Evolutionary conservation across 2,888 invertebrate genomes (phyloP), one percentile per base, ranked within the genome.

Genomic region (Syritta pipiens): DNA sequence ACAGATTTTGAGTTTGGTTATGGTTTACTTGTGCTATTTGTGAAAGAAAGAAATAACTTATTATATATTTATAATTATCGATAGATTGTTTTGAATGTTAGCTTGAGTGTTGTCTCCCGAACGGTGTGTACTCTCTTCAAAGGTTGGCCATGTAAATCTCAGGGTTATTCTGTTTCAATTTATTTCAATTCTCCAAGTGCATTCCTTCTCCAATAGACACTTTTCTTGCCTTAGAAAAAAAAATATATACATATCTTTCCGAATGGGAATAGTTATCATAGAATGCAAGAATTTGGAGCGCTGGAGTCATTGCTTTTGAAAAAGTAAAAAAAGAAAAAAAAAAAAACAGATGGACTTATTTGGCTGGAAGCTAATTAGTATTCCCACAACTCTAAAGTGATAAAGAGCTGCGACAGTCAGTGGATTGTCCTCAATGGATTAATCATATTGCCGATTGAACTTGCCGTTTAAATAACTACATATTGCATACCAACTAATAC

Each of bases 331-430:
- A 9, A 51, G 22, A 7, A 68, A 37, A 20, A 63, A 40, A 42
- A 40, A 9, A 51, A 26, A 40, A 17, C 48, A 59, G 57, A 77
- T 65, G 46, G 51, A 40, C 72, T 71, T 77, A 77, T 72, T 77
- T 71, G 76, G 76, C 35, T 14, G 30, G 40, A 32, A 30, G 40
- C 28, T 72, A 65, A 77, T 72, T 77, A 48, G 65, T 72, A 77
- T 77, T 75, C 75, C 35, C 9, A n/a, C 48, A 22, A 17, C 44
- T 57, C 22, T 22, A 20, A 22, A 28, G 22, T 57, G 35, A 63
- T 69, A 69, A 55, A 53, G 28, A 37, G 12, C 24, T 19, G 55
- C 55, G n/a, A 48, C 19, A 20, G 10, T 12, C 26, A 46, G 35
- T 55, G 28, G 14, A 55, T 20, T 14, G 26, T 55, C 42, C 59